phyloP scores from a whole-genome alignment of 2,888 invertebrate species.

The Slavum lentiscoides region DNA sequence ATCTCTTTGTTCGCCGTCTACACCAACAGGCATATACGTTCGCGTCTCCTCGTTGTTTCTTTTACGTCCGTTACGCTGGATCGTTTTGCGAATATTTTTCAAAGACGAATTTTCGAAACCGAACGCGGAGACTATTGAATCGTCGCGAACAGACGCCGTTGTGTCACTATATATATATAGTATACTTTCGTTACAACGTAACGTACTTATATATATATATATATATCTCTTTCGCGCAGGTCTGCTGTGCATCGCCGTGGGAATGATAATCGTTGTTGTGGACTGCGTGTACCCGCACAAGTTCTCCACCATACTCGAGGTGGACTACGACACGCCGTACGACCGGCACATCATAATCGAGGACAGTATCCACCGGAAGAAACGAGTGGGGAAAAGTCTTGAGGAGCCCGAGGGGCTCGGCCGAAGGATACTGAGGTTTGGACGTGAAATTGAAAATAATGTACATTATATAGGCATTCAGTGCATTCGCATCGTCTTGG shows the following conservation, averaged over 20 bases:
- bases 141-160: too few species aligned
- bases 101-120: too few species aligned
- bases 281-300: constrained; percentile 87
- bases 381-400: constrained; percentile 64
- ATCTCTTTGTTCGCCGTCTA: too few species aligned
- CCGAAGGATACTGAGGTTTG: constrained; percentile 65
- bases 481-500: too few species aligned
- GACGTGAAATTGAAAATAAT: too few species aligned
- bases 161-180: too few species aligned
- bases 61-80: too few species aligned
- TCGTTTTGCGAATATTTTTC: too few species aligned
- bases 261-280: constrained; percentile 78
- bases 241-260: constrained; percentile 75
- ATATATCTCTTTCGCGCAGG: constrained; percentile 63
- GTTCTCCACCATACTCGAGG: constrained; percentile 83
- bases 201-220: not conserved
- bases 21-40: too few species aligned
- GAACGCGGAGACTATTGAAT: too few species aligned
- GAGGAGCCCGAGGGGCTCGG: constrained; percentile 68
- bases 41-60: too few species aligned
- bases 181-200: not conserved
- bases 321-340: constrained; percentile 92
- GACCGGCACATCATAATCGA: constrained; percentile 89
- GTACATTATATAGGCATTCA: too few species aligned
- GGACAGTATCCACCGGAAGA: constrained; percentile 76